Base-by-base conservation (phyloP, 2,888 invertebrate species). In the Leptinotarsa peninsularis region DNA sequence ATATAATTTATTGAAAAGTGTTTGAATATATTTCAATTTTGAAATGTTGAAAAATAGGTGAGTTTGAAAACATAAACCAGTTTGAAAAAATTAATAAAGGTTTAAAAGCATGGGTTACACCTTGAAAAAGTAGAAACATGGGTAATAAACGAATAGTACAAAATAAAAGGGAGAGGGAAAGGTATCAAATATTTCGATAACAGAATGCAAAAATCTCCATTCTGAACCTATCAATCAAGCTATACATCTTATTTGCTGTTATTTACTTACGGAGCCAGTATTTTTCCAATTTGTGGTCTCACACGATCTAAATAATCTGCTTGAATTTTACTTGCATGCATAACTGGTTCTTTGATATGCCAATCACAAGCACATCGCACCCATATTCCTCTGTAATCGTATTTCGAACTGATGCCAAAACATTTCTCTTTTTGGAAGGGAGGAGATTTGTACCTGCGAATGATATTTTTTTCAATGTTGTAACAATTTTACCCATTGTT, bases 321-420 rank as follows among this genome's bases (percentile, higher is more conserved):
- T 81, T 90, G 89, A 78, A 89, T 87, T 54, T 87, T 86, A 80
- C 87, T 90, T 10, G 80, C 82, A n/a, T 89, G 73, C 43, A 88
- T 82, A 3, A 87, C 81, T 67, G 87, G 87, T 67, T 86, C 83
- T 54, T 85, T 86, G 27, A 85, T 78, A 81, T 89, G 74, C 91
- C 91, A 81, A 81, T 80, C 76, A 66, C 83, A 82, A n/a, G 83
- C 83, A 81, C 91, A 90, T 81, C 84, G 88, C n/a, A 88, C 89
- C 82, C 89, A 88, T 49, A 85, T 88, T 17, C 91, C 91, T 77
- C 90, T 85, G 74, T 88, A 89, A 82, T 91, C 91, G 33, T 88
- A 86, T 66, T 83, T 84, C 1, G 88, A 88, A 80, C 87, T 87
- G 76, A 87, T 81, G 0, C 92, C 91, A 81, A 85, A 91, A 3